Conservation (phyloP, 1,140 invertebrate genomes). For the Lepidostoma basale region DNA sequence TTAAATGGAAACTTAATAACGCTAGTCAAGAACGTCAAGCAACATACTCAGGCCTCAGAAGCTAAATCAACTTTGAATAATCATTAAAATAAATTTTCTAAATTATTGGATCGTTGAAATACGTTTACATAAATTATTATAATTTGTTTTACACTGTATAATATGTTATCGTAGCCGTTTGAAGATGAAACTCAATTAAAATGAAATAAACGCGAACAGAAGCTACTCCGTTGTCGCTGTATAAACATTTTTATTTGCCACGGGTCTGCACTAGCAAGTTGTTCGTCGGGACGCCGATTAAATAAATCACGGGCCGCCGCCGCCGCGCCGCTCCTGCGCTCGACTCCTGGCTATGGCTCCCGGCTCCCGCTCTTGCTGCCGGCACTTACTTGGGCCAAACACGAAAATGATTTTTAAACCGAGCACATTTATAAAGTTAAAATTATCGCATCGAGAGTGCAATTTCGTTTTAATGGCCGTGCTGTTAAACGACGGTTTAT, state of each 20-base stretch:
- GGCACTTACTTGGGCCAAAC: constrained; percentile 3
- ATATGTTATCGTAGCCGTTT: too few species aligned
- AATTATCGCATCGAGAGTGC: constrained; percentile 35
- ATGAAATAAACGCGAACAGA: neutral
- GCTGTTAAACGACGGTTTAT: constrained; percentile 37
- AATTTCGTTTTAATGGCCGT: constrained; percentile 35
- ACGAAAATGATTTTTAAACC: constrained; percentile 20
- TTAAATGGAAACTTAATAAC: constrained; percentile 4
- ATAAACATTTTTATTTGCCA: constrained; percentile 8
- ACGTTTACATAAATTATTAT: too few species aligned
- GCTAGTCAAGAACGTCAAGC: neutral
- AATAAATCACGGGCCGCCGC: neutral
- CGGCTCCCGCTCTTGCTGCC: too few species aligned
- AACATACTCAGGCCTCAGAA: constrained; percentile 1
- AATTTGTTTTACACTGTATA: too few species aligned
- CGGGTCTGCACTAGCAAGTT: neutral
- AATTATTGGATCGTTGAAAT: too few species aligned
- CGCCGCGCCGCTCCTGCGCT: too few species aligned
- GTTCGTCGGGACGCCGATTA: constrained; percentile 4
- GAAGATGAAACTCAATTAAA: constrained; percentile 9
- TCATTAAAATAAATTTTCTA: too few species aligned
- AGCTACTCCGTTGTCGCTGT: neutral
- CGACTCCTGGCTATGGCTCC: too few species aligned
- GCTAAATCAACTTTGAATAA: too few species aligned
- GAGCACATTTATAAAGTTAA: constrained; percentile 14